phyloP scores from a whole-genome alignment of 2,888 invertebrate genomes.

The Apocheima hispidaria region DNA sequence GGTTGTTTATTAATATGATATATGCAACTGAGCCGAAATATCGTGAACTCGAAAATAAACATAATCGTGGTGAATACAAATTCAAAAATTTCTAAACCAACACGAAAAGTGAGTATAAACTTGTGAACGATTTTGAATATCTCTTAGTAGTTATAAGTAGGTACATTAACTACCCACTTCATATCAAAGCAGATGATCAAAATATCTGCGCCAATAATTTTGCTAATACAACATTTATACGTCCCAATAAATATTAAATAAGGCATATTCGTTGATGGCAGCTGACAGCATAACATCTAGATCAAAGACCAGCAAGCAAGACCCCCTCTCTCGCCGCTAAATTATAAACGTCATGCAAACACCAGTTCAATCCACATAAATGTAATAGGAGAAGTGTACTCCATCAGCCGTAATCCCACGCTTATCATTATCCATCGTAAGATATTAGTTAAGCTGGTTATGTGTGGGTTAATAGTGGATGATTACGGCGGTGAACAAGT shows the following conservation, averaged over 20 bases:
- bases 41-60: background rate
- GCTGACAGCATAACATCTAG: conserved; percentile 37
- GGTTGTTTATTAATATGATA: too few species aligned
- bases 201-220: conserved; percentile 16
- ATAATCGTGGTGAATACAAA: too few species aligned
- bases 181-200: conserved; percentile 5
- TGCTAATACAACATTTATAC: conserved; percentile 18
- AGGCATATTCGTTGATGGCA: conserved; percentile 33
- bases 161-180: background rate
- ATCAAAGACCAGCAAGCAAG: conserved; percentile 43
- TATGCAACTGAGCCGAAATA: too few species aligned
- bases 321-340: too few species aligned
- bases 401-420: conserved; percentile 39
- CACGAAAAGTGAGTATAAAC: background rate
- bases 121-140: background rate
- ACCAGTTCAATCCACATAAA: conserved; percentile 42
- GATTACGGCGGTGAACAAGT: conserved; percentile 53
- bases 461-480: conserved; percentile 51
- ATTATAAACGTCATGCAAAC: conserved; percentile 46
- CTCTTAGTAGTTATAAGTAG: background rate
- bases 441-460: conserved; percentile 52
- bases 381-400: conserved; percentile 37
- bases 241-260: conserved; percentile 30
- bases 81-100: too few species aligned
- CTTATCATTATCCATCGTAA: conserved; percentile 44